phyloP scores from a whole-genome alignment of 2,113 vertebrate species.

The Chloropsis cyanopogon region DNA sequence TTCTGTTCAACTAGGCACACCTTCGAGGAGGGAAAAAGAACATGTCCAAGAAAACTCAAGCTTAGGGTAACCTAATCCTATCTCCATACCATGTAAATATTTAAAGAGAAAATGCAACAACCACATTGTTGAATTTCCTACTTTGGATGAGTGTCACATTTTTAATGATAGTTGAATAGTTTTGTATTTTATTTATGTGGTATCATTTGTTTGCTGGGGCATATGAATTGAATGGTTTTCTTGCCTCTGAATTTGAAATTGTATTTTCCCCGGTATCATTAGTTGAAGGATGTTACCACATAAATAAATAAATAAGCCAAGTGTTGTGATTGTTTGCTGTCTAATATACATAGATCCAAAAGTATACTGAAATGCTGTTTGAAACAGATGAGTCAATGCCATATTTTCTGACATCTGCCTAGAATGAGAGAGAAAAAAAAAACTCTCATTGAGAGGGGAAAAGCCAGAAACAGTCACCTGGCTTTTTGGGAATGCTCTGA shows the following conservation, averaged over 20 bases:
- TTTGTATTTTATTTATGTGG: slow-evolving; percentile 69
- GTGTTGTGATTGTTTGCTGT: slow-evolving; percentile 8
- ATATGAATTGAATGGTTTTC: not conserved
- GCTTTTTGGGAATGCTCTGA: slow-evolving; percentile 50
- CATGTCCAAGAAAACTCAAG: not conserved
- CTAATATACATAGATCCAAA: slow-evolving; percentile 4
- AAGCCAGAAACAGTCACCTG: not conserved
- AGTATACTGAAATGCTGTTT: slow-evolving; percentile 54
- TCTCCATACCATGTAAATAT: slow-evolving; percentile 23
- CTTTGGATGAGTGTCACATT: slow-evolving; percentile 48
- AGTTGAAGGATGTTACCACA: slow-evolving; percentile 24
- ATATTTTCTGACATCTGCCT: slow-evolving; percentile 61
- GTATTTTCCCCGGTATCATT: slow-evolving; percentile 23
- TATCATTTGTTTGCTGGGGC: slow-evolving; percentile 51
- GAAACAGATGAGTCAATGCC: slow-evolving; percentile 74
- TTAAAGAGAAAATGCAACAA: slow-evolving; percentile 44
- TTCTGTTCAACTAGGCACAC: not conserved
- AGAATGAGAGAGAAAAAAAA: slow-evolving; percentile 60
- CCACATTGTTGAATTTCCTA: slow-evolving; percentile 5
- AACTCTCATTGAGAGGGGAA: not conserved
- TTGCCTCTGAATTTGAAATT: slow-evolving; percentile 42
- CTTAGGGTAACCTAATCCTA: not conserved
- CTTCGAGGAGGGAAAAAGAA: not conserved
- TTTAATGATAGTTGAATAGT: slow-evolving; percentile 61
- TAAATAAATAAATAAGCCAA: slow-evolving; percentile 52